phyloP scores from a whole-genome alignment of 2,797 vertebrate genomes.

The Cephalopachus bancanus region DNA sequence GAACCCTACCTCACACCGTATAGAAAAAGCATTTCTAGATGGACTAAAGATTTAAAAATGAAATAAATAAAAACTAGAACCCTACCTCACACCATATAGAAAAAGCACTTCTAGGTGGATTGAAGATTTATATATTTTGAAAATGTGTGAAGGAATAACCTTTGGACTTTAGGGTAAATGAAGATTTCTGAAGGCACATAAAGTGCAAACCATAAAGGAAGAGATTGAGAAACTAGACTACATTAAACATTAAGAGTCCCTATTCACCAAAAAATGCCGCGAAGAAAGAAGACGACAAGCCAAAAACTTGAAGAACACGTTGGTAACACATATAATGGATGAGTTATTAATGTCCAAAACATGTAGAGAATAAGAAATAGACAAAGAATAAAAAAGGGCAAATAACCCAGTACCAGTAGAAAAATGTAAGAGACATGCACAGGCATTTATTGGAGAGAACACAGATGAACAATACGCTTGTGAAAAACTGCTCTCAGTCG shows the following conservation, averaged over 20 bases:
- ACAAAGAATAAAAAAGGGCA: background rate
- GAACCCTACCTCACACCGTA: background rate
- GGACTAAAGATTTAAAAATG: background rate
- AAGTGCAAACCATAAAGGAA: background rate
- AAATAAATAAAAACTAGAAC: background rate
- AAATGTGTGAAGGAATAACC: background rate
- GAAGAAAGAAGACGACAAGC: background rate
- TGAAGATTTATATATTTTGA: background rate
- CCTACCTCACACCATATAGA: background rate
- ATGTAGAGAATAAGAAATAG: background rate
- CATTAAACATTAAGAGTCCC: background rate
- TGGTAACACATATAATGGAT: background rate
- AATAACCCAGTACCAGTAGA: background rate
- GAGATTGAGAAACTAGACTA: background rate
- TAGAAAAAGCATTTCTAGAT: background rate
- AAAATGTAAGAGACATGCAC: background rate
- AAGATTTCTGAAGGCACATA: background rate
- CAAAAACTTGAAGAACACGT: background rate
- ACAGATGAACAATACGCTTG: background rate
- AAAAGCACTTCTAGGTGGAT: background rate
- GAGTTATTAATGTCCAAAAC: background rate
- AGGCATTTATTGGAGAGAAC: background rate
- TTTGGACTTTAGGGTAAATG: background rate
- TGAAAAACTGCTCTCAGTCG: background rate
- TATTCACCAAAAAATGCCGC: background rate